Percentiles rank a stretch among this genome's conserved stretches.
Evolutionary conservation across 1,140 invertebrate genomes (phyloP).

Genomic region (Chlorops oryzae): DNA sequence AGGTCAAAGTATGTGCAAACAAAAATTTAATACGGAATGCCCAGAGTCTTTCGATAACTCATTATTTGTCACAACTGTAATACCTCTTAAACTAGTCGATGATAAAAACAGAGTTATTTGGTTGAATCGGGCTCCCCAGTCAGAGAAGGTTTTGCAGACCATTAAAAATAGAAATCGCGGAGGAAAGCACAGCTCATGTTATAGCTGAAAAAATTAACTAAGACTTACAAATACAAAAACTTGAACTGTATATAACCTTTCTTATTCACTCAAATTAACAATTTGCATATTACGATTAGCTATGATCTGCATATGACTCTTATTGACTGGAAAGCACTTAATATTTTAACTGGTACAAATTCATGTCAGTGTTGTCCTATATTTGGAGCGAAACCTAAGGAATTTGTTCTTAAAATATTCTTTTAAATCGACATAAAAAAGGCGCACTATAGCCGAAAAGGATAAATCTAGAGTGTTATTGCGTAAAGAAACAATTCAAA

Average conservation of each 20-base stretch:
- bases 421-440: slow-evolving; percentile 7
- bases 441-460: background rate
- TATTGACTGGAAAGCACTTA: slow-evolving; percentile 5
- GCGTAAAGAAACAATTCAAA: background rate
- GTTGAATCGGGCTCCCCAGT: slow-evolving; percentile 10
- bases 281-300: background rate
- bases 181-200: slow-evolving; percentile 8
- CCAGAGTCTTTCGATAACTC: slow-evolving; percentile 13
- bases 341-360: background rate
- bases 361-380: slow-evolving; percentile 11
- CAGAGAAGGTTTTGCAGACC: slow-evolving; percentile 13
- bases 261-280: too few species aligned
- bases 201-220: slow-evolving; percentile 1
- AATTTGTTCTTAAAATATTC: slow-evolving; percentile 6
- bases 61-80: slow-evolving; percentile 17
- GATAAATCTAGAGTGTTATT: background rate
- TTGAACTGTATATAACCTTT: background rate
- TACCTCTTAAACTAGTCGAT: slow-evolving; percentile 15
- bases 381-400: slow-evolving; percentile 5
- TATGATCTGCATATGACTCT: background rate
- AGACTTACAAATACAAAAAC: background rate
- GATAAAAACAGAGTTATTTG: slow-evolving; percentile 11
- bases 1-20: slow-evolving; percentile 8
- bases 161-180: slow-evolving; percentile 13
- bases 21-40: slow-evolving; percentile 9